Conservation (phyloP, 1,140 invertebrate species). For the Philaenus spumarius region DNA sequence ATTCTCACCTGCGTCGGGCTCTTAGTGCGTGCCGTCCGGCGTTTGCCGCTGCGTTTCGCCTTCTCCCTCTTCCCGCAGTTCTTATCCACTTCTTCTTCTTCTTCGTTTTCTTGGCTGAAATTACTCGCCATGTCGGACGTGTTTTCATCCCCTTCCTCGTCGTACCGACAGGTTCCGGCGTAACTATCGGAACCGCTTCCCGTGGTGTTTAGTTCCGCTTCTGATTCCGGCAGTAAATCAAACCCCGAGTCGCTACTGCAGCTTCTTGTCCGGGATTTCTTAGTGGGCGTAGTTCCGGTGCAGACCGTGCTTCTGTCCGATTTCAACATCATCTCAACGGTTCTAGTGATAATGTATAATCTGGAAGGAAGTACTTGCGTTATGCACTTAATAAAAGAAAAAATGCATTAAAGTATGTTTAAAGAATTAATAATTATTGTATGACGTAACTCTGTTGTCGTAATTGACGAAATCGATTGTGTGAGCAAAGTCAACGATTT, state of each 20-base stretch:
- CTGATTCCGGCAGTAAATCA: too few relatives aligned
- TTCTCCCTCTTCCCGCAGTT: background rate
- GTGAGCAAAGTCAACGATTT: too few relatives aligned
- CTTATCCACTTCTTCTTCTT: background rate
- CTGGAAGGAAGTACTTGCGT: too few relatives aligned
- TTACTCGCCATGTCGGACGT: background rate
- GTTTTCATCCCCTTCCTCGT: slow-evolving; percentile 21
- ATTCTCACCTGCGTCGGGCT: slow-evolving; percentile 44
- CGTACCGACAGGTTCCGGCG: background rate
- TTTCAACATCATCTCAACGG: slow-evolving; percentile 5
- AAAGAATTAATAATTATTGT: too few relatives aligned
- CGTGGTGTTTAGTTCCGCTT: too few relatives aligned
- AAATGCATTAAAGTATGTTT: too few relatives aligned
- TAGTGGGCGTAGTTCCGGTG: background rate
- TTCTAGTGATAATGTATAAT: too few relatives aligned
- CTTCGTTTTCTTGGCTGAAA: background rate
- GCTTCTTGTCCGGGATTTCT: too few relatives aligned
- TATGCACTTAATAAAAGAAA: too few relatives aligned
- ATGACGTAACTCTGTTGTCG: too few relatives aligned
- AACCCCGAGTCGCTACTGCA: too few relatives aligned
- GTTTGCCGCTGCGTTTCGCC: slow-evolving; percentile 11
- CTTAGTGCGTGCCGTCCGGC: slow-evolving; percentile 35
- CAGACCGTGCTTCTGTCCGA: background rate
- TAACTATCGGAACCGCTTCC: background rate
- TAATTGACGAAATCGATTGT: too few relatives aligned